Evolutionary conservation across 2,113 vertebrate species (phyloP).

Genomic region (Sialia sialis): DNA sequence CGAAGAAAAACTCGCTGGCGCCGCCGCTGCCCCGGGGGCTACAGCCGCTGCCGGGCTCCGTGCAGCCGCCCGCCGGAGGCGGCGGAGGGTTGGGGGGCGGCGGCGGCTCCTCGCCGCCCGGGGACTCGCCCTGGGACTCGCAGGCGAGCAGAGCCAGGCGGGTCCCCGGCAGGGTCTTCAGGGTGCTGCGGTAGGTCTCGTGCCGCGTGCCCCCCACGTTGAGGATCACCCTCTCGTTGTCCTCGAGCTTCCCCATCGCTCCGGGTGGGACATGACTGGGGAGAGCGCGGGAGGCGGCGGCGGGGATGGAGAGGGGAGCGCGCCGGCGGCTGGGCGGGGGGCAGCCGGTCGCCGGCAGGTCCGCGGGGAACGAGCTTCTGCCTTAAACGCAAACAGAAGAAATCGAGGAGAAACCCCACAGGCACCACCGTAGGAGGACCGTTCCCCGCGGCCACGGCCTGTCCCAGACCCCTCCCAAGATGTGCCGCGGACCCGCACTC

Average conservation of each 20-base stretch:
- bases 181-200: constrained; percentile 93
- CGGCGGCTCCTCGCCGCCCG: constrained; percentile 74
- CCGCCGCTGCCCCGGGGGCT: constrained; percentile 77
- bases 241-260: constrained; percentile 97
- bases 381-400: constrained; percentile 15
- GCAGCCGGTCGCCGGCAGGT: not conserved
- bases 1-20: constrained; percentile 89
- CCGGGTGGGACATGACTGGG: constrained; percentile 90
- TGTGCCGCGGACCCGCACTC: not conserved
- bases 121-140: constrained; percentile 82
- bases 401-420: not conserved
- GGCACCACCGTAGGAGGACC: not conserved
- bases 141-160: constrained; percentile 91
- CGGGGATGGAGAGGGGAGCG: not conserved
- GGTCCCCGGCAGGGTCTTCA: constrained; percentile 94
- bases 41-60: constrained; percentile 68
- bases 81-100: constrained; percentile 75
- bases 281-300: not conserved
- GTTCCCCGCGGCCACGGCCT: not conserved
- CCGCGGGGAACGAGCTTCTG: not conserved
- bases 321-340: not conserved
- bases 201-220: constrained; percentile 96
- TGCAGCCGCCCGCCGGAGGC: constrained; percentile 75
- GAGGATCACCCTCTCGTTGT: constrained; percentile 98
- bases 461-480: not conserved